phyloP scores from a whole-genome alignment of 2,797 vertebrate species.

The Prunella strophiata region DNA sequence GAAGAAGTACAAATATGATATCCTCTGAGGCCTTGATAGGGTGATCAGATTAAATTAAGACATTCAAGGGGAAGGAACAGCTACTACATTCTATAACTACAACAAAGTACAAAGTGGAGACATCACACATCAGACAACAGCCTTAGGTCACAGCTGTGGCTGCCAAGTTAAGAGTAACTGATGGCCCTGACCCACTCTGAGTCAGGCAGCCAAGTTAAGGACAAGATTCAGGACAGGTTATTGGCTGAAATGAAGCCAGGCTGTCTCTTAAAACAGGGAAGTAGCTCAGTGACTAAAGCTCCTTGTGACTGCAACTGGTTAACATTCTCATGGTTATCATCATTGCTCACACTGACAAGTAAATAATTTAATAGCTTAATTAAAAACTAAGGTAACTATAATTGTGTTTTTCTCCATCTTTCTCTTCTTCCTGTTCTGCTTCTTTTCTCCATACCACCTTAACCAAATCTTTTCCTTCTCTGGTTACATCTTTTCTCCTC shows the following conservation, averaged over 20 bases:
- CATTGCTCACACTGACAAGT: background rate
- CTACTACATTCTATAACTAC: background rate
- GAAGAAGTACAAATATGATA: background rate
- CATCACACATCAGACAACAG: background rate
- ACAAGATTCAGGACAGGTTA: background rate
- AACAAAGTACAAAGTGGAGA: background rate
- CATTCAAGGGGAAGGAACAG: background rate
- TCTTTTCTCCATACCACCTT: background rate
- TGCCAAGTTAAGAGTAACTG: fast-evolving
- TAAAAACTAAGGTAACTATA: background rate
- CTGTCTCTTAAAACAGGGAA: background rate
- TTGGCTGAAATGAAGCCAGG: background rate
- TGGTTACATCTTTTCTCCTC: background rate
- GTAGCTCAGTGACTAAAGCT: background rate
- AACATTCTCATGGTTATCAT: background rate
- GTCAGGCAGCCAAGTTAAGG: background rate
- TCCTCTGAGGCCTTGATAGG: background rate
- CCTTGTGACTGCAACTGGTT: background rate
- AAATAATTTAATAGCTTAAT: background rate
- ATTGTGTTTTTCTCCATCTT: background rate
- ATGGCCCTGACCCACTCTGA: background rate
- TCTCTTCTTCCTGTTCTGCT: background rate
- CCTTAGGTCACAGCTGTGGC: background rate
- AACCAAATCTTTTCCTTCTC: background rate
- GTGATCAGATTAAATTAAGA: background rate